A percentile compares a stretch with the other conserved stretches of the same genome.
Conservation (phyloP, 2,888 invertebrate species). For the Tenthredo mesomela region DNA sequence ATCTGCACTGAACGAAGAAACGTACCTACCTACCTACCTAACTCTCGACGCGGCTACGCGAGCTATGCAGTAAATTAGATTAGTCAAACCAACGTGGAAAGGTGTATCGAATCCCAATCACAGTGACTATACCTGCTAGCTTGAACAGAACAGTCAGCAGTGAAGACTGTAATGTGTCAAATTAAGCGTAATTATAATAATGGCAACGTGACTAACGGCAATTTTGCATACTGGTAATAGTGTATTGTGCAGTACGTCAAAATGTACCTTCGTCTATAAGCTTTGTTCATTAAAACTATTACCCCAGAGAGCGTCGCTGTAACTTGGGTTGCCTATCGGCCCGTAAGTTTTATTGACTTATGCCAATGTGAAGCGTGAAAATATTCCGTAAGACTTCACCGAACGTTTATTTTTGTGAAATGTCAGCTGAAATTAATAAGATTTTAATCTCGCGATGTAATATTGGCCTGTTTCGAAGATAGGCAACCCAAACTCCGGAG, state of each 20-base stretch:
- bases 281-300: background rate
- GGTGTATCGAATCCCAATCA: conserved; percentile 48
- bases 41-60: background rate
- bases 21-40: background rate
- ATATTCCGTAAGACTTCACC: background rate
- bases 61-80: conserved; percentile 22
- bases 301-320: background rate
- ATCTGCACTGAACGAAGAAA: background rate
- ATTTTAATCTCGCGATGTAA: background rate
- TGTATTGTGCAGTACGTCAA: background rate
- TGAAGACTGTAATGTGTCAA: conserved; percentile 47
- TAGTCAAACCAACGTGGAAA: conserved; percentile 47
- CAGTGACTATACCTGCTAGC: background rate
- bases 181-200: conserved; percentile 42
- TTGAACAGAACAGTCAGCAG: conserved; percentile 29
- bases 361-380: background rate
- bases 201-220: conserved; percentile 23
- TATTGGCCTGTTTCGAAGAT: background rate
- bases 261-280: background rate
- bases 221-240: background rate
- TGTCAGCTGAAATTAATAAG: background rate
- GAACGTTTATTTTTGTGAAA: background rate
- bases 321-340: background rate
- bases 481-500: background rate
- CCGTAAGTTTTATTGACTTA: background rate